Conservation (phyloP, 2,888 invertebrate species). For the Thera britannica region DNA sequence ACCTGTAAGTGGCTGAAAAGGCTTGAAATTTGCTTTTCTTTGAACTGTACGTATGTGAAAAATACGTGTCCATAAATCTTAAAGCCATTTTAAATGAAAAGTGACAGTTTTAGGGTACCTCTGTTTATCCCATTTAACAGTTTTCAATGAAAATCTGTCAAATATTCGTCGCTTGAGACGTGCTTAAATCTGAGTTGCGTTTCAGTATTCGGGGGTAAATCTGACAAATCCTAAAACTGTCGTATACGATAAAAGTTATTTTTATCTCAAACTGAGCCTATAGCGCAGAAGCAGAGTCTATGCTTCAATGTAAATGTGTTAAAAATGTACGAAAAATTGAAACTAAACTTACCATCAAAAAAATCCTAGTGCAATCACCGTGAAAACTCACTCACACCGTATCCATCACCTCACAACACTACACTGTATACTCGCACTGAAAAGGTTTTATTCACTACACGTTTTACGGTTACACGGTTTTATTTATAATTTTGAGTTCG, state of each 20-base stretch:
- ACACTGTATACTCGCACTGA: slow-evolving; percentile 53
- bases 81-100: slow-evolving; percentile 33
- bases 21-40: slow-evolving; percentile 1
- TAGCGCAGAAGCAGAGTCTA: slow-evolving; percentile 7
- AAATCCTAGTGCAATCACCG: slow-evolving; percentile 59
- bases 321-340: slow-evolving; percentile 6
- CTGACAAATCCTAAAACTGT: slow-evolving; percentile 10
- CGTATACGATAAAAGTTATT: slow-evolving; percentile 7
- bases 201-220: slow-evolving; percentile 33
- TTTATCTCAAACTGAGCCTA: background rate
- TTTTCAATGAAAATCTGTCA: too few relatives aligned
- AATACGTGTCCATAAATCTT: slow-evolving; percentile 19
- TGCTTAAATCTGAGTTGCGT: too few relatives aligned
- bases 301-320: background rate
- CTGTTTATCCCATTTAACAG: slow-evolving; percentile 12
- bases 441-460: slow-evolving; percentile 45
- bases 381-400: slow-evolving; percentile 54
- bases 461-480: slow-evolving; percentile 37
- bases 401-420: slow-evolving; percentile 55
- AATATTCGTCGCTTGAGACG: too few relatives aligned
- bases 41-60: slow-evolving; percentile 8
- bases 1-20: background rate
- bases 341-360: slow-evolving; percentile 62
- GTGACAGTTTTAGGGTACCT: slow-evolving; percentile 39
- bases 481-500: slow-evolving; percentile 41